phyloP scores from a whole-genome alignment of 2,113 vertebrate species.

The Octodon degus region DNA sequence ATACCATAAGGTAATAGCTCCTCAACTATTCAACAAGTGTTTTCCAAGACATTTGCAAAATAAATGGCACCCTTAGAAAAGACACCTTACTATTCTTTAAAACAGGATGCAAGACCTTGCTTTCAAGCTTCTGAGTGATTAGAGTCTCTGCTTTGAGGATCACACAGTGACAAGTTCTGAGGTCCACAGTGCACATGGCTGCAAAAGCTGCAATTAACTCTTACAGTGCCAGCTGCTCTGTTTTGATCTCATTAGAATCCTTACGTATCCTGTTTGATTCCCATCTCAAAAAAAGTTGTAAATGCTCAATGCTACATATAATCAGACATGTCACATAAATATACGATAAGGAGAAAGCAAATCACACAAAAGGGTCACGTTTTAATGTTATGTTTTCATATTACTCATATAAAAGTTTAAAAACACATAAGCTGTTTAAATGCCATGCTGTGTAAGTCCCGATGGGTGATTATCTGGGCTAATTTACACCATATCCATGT shows the following conservation, averaged over 20 bases:
- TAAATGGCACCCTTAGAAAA: background rate
- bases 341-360: background rate
- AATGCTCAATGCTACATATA: background rate
- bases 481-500: background rate
- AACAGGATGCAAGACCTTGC: background rate
- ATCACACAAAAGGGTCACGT: slow-evolving; percentile 7
- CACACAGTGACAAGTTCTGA: background rate
- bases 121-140: background rate
- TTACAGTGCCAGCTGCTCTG: background rate
- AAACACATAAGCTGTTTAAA: background rate
- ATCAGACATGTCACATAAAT: background rate
- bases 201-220: background rate
- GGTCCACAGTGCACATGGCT: background rate
- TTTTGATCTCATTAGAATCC: background rate
- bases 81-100: background rate
- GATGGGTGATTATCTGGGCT: background rate
- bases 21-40: background rate
- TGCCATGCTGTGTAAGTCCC: background rate
- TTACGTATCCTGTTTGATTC: background rate
- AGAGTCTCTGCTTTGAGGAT: background rate
- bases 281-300: background rate
- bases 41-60: background rate
- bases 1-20: background rate
- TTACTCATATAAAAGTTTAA: background rate
- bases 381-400: background rate